Evolutionary conservation across 1,140 invertebrate genomes (phyloP).

Genomic region (Branchinecta lindahli): DNA sequence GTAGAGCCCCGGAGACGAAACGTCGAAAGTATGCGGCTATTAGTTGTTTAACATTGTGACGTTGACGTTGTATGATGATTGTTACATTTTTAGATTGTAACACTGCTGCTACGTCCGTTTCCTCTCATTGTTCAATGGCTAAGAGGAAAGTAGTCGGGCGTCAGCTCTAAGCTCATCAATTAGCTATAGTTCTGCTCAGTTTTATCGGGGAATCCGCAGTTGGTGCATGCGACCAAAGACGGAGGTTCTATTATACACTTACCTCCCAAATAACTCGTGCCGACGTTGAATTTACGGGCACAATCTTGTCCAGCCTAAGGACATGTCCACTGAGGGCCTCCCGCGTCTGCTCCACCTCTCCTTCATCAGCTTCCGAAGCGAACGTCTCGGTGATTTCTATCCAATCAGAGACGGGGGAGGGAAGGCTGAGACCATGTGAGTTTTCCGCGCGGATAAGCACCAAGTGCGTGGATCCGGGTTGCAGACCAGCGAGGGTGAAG

Average conservation of each 20-base stretch:
- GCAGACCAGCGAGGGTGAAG: slow-evolving; percentile 39
- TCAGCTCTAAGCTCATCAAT: no score
- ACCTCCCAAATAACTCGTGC: slow-evolving; percentile 37
- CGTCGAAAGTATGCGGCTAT: no score
- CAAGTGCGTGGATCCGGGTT: slow-evolving; percentile 63
- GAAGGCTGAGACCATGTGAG: slow-evolving; percentile 56
- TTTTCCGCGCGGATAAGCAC: slow-evolving; percentile 80
- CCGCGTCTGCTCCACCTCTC: slow-evolving; percentile 26
- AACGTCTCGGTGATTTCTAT: slow-evolving; percentile 26
- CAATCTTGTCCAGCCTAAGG: slow-evolving; percentile 33
- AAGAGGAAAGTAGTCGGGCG: no score
- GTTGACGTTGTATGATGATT: no score
- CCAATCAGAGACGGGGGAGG: slow-evolving; percentile 46
- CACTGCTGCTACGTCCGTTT: no score
- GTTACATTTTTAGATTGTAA: no score
- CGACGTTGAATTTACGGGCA: slow-evolving; percentile 34
- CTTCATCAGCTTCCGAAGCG: slow-evolving; percentile 16
- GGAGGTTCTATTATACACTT: slow-evolving; percentile 16
- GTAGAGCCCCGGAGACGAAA: no score
- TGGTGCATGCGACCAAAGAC: no score
- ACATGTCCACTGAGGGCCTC: slow-evolving; percentile 28
- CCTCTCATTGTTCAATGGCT: no score
- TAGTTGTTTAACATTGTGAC: no score
- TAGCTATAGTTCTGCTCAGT: no score
- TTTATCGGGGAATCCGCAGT: no score